Evolutionary conservation across 2,888 invertebrate genomes (phyloP).

Genomic region (Volucella inflata): DNA sequence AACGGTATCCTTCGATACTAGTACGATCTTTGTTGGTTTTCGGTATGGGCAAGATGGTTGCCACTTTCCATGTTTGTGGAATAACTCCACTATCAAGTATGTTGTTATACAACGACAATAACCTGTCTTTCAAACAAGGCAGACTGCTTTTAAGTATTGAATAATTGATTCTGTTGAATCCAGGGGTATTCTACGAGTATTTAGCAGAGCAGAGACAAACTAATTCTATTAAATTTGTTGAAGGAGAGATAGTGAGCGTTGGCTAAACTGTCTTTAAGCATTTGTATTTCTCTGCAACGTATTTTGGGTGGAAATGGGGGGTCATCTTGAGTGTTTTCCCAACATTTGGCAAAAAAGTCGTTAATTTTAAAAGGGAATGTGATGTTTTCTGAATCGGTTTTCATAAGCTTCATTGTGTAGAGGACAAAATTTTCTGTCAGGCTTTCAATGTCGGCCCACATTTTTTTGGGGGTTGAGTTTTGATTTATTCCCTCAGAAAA

Average conservation of each 20-base stretch:
- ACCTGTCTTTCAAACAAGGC: neutral
- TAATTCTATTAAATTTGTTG: conserved; percentile 18
- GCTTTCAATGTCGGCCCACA: too few species aligned
- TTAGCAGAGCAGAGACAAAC: neutral
- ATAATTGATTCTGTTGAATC: conserved; percentile 1
- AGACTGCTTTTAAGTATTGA: conserved; percentile 5
- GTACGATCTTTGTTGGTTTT: conserved; percentile 27
- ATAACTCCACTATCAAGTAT: conserved; percentile 9
- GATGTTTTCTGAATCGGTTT: conserved; percentile 9
- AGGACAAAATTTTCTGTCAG: too few species aligned
- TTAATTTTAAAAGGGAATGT: neutral
- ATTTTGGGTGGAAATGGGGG: conserved; percentile 7
- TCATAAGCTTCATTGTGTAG: conserved; percentile 3
- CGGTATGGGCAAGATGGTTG: conserved; percentile 14
- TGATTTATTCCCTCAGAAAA: conserved; percentile 11
- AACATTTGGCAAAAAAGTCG: too few species aligned
- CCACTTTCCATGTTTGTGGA: conserved; percentile 3
- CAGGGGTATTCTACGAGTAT: conserved; percentile 2
- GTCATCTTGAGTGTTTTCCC: conserved; percentile 5
- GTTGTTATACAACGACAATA: conserved; percentile 11
- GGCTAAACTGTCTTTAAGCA: neutral
- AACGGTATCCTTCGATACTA: too few species aligned
- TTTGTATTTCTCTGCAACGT: neutral
- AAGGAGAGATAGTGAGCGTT: neutral
- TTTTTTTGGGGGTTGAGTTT: conserved; percentile 20